Evolutionary conservation across 2,888 invertebrate species (phyloP), one percentile per base, ranked within the genome.

Genomic region (Hirtodrosophila cameraria): DNA sequence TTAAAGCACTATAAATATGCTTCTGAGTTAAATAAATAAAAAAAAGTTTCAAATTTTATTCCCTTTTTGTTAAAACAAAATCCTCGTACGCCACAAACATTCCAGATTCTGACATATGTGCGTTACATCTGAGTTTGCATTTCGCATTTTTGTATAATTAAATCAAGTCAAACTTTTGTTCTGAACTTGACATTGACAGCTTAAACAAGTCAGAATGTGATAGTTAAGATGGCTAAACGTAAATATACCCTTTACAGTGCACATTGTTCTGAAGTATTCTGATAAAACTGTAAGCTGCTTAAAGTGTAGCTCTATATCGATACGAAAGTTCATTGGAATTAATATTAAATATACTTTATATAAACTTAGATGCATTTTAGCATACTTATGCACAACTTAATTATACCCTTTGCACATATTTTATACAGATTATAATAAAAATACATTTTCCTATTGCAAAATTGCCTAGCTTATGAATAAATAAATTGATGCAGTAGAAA

Each of bases 111-210:
- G 15, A 41, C 33, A 15, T 43, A 31, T 46, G 3, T 35, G 16
- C 9, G 11, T 52, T 36, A 30, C 49, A 36, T 41, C 39, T 38
- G 11, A 43, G 46, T 38, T 52, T 38, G 15, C 36, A 43, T 66
- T 55, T 36, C 38, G 16, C 41, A 45, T 39, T 39, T 50, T 39
- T 59, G 31, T 45, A 20, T 63, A 79, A 82, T 75, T 73, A 70
- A 73, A 63, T 75, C 61, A 75, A 81, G 52, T 31, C 61, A 53
- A 79, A 54, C 20, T 57, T 35, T 63, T 73, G 13, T 53, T 27
- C 46, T 62, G 61, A 58, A 70, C 78, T 73, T 78, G 78, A 58
- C 69, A 66, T 62, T 66, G 65, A 54, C 55, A 45, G 46, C 15
- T 16, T 20, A 20, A 15, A 8, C 16, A 2, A 13, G 1, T 28